Conservation (phyloP, 2,113 vertebrate genomes). For the Elanus axillaris region DNA sequence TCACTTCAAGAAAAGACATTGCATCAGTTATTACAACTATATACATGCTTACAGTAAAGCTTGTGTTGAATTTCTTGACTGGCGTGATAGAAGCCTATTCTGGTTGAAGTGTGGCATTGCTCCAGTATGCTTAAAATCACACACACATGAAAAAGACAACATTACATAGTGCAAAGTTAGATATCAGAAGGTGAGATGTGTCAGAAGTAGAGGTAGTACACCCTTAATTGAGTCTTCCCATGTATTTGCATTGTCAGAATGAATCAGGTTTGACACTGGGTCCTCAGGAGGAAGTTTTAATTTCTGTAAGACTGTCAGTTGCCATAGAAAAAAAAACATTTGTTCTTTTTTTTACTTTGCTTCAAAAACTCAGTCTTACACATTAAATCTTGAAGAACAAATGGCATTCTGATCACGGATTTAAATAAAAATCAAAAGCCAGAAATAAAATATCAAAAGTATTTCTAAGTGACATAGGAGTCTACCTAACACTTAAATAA, state of each 20-base stretch:
- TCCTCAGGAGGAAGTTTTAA: not conserved
- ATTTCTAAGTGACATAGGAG: not conserved
- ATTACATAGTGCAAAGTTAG: not conserved
- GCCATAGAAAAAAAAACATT: not conserved
- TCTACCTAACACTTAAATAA: not conserved
- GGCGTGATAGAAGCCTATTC: not conserved
- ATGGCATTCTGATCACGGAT: not conserved
- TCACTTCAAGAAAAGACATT: not conserved
- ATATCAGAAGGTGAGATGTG: not conserved
- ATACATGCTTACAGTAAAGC: not conserved
- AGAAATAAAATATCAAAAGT: not conserved
- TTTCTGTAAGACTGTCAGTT: not conserved
- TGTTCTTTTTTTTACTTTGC: not conserved
- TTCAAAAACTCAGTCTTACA: not conserved
- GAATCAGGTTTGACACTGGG: not conserved
- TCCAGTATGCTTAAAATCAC: not conserved
- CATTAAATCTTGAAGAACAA: not conserved
- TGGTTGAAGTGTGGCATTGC: not conserved
- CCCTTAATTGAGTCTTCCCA: not conserved
- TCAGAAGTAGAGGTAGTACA: not conserved
- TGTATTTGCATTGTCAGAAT: not conserved
- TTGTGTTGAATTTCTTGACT: not conserved
- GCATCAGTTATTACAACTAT: not conserved
- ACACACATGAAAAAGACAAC: not conserved
- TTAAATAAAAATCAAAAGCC: not conserved